Percentiles rank a stretch among this genome's conserved stretches.
These are phyloP conservation scores for Protodeltote pygarga DNA, from an alignment of 2,888 invertebrate genomes.

Conservation along the genomic window DNA sequence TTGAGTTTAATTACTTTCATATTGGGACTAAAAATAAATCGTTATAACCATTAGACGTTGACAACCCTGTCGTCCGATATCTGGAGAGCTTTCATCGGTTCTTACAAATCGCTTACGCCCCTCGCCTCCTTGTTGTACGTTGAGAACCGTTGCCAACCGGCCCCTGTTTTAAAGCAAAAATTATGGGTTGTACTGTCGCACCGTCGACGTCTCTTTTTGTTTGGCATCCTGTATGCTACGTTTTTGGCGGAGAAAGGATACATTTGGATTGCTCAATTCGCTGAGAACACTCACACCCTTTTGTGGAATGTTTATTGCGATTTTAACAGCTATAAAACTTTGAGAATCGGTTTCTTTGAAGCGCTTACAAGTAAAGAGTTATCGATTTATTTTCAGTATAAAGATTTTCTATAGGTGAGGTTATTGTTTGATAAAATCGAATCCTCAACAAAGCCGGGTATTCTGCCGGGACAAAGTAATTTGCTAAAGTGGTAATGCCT, in stretches of 20 bases:
- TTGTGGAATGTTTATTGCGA: slow-evolving; percentile 38
- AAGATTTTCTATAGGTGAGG: slow-evolving; percentile 47
- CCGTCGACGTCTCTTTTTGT: slow-evolving; percentile 44
- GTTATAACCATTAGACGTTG: slow-evolving; percentile 66
- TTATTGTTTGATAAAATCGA: slow-evolving; percentile 67
- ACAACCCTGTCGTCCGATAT: slow-evolving; percentile 78
- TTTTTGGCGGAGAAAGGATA: slow-evolving; percentile 34
- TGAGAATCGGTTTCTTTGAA: slow-evolving; percentile 1
- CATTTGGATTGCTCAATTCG: slow-evolving; percentile 45
- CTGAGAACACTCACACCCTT: slow-evolving; percentile 36
- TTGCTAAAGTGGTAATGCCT: slow-evolving; percentile 72
- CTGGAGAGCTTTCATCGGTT: slow-evolving; percentile 82
- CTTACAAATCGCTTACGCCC: slow-evolving; percentile 79
- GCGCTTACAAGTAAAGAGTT: slow-evolving; percentile 14
- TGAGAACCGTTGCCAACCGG: slow-evolving; percentile 54
- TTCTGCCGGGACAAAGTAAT: slow-evolving; percentile 70
- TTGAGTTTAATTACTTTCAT: slow-evolving; percentile 48
- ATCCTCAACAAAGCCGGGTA: slow-evolving; percentile 61
- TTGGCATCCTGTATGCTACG: slow-evolving; percentile 37
- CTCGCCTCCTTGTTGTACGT: slow-evolving; percentile 48
- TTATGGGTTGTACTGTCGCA: slow-evolving; percentile 61
- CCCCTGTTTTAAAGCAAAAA: slow-evolving; percentile 66
- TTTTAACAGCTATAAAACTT: slow-evolving; percentile 31
- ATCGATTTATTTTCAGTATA: slow-evolving; percentile 28
- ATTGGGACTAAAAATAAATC: slow-evolving; percentile 51